Evolutionary conservation across 2,888 invertebrate species (phyloP).

Genomic region (Imbricaverruca yamaguchii): DNA sequence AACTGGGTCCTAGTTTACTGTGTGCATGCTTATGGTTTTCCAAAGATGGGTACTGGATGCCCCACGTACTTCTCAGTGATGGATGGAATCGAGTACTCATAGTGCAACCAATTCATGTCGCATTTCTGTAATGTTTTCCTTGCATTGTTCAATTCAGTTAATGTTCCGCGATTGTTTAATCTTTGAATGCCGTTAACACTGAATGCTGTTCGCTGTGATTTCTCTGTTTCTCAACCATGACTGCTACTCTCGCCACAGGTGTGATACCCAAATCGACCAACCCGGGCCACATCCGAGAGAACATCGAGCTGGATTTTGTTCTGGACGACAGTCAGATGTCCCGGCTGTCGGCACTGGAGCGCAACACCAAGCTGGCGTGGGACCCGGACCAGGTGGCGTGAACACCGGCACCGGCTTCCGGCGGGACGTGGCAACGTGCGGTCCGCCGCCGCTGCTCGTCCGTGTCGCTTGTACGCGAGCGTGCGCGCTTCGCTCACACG

Average conservation of each 20-base stretch:
- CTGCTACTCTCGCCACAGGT: constrained; percentile 37
- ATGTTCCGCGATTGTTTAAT: background rate
- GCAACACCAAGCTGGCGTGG: constrained; percentile 51
- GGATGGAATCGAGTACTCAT: too few relatives aligned
- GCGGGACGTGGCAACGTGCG: too few relatives aligned
- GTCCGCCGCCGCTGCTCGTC: too few relatives aligned
- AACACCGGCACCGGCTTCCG: background rate
- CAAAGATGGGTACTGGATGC: too few relatives aligned
- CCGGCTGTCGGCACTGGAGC: constrained; percentile 44
- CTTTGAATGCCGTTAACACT: background rate
- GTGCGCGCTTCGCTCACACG: too few relatives aligned
- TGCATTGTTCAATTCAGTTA: background rate
- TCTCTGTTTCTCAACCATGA: too few relatives aligned
- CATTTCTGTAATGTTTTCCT: background rate
- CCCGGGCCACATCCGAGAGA: constrained; percentile 51
- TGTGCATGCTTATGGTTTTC: too few relatives aligned
- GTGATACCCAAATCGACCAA: constrained; percentile 59
- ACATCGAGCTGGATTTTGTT: constrained; percentile 52
- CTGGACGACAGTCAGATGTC: constrained; percentile 51
- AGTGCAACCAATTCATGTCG: too few relatives aligned
- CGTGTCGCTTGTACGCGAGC: too few relatives aligned
- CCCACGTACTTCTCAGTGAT: too few relatives aligned
- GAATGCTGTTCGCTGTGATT: too few relatives aligned
- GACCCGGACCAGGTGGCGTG: constrained; percentile 49
- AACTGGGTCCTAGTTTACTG: too few relatives aligned